Base-by-base conservation (phyloP, 2,113 vertebrate genomes). In the Haemorhous mexicanus region DNA sequence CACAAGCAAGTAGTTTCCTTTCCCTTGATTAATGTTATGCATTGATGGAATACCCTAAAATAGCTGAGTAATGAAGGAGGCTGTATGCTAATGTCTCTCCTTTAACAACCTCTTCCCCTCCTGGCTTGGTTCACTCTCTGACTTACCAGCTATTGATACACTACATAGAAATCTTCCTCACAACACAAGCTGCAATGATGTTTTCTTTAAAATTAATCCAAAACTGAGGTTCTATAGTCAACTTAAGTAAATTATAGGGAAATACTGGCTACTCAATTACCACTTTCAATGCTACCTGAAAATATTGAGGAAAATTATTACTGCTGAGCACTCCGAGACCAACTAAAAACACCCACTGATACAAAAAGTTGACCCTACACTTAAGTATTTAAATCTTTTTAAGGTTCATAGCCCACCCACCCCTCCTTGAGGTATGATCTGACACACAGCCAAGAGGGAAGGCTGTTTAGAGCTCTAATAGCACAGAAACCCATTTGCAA, bases 401-500 rank as follows among this genome's bases (percentile, higher is more conserved):
- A 92, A 93, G 69, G 73, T 89, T 91, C 91, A 49, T 0, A 93
- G 73, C 27, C 61, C 73, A 87, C 52, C 53, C 2, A 1, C 63
- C 52, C 35, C 16, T 35, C 39, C 68, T 13, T 85, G 41, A 96
- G 74, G 72, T 88, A 79, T 47, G 77, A 87, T 22, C 56, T 94
- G 90, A 90, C 84, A 87, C 39, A 47, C 9, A 79, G 90, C 85
- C 82, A 90, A 91, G n/a, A 78, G 62, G 35, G 20, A 95, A 95
- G 35, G 46, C 80, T 93, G 55, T 79, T 94, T 23, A 78, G 80
- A 70, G 68, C 64, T 88, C 39, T 87, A 68, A 90, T 44, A 81
- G 72, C 78, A 90, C 70, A 90, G 61, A 95, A 93, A 78, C 41
- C 72, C 52, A 87, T 92, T 94, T 93, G 74, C 69, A 87, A 91